Base-by-base conservation (phyloP, 2,888 invertebrate genomes). In the Hesperia comma region DNA sequence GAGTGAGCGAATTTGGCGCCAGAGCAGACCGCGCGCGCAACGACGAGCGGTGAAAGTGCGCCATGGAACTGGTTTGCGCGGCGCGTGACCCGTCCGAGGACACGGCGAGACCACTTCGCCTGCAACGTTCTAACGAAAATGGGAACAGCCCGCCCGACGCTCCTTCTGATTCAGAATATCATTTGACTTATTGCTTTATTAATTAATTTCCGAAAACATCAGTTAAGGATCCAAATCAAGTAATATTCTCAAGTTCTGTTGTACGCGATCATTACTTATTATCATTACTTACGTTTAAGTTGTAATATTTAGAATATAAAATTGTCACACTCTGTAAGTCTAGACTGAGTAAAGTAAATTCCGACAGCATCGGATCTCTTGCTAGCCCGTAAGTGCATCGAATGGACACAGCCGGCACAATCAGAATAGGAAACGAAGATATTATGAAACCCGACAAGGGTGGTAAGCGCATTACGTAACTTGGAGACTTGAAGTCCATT, bases 41-140 rank as follows among this genome's bases (percentile, higher is more conserved):
- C 86, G 80, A 81, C 80, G 81, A 83, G 81, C 84, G 88, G 90
- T 90, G 91, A 90, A 92, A 92, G 91, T 91, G 85, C 86, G 86
- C 84, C 75, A 82, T 79, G 78, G 80, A 91, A 91, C 91, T 79
- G 81, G 91, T 92, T 91, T 89, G 86, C 82, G 79, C 80, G 81
- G 82, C 86, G 87, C 90, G 91, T 91, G 91, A 91, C 91, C 90
- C 79, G 89, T 84, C 84, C 86, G 90, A 89, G 91, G 91, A 90
- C 90, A 88, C 74, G 84, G 72, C 76, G 80, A 80, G 77, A 80
- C 81, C 78, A 79, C 77, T 80, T 75, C 76, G 81, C 83, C 82
- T 79, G 57, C 57, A 64, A 64, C 71, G 72, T 70, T 72, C 69
- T 63, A 71, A 70, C 56, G 51, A 43, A 71, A 75, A 74, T 72